Evolutionary conservation across 2,797 vertebrate species (phyloP).

Genomic region (Rhadinocentrus ornatus): DNA sequence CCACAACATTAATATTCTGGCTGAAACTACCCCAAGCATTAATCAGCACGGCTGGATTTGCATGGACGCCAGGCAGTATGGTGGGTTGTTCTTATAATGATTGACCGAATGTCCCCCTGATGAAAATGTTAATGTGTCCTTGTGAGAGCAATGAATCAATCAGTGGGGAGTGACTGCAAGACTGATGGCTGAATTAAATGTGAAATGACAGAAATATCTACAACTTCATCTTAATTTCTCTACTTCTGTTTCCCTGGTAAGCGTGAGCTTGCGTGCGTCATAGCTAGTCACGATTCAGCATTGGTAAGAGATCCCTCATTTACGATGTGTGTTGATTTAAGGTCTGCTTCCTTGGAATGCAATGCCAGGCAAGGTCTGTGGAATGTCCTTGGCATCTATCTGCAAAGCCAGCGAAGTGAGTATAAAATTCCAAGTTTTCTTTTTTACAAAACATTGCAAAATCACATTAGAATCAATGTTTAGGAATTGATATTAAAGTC

Average conservation of each 20-base stretch:
- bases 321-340: constrained; percentile 71
- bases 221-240: constrained; percentile 19
- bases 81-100: constrained; percentile 80
- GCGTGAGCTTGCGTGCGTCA: constrained; percentile 18
- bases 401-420: constrained; percentile 97
- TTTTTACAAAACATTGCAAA: constrained; percentile 15
- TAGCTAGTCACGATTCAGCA: constrained; percentile 53
- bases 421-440: constrained; percentile 37
- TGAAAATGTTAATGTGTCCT: constrained; percentile 62
- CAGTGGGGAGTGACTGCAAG: constrained; percentile 33
- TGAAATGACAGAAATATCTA: constrained; percentile 46
- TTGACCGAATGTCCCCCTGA: constrained; percentile 48
- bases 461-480: constrained; percentile 10
- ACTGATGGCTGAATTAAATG: constrained; percentile 35
- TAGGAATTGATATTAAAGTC: constrained; percentile 16
- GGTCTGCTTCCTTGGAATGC: constrained; percentile 96
- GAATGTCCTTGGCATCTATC: constrained; percentile 92
- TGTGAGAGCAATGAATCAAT: constrained; percentile 50
- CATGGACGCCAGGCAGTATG: constrained; percentile 96
- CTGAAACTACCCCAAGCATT: constrained; percentile 91
- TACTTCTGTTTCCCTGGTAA: constrained; percentile 22
- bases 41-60: constrained; percentile 87
- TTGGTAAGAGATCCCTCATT: constrained; percentile 24
- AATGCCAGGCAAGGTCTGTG: constrained; percentile 93
- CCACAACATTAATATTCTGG: constrained; percentile 91